A percentile compares a stretch with the other conserved stretches of the same genome.
Evolutionary conservation across 2,797 vertebrate genomes (phyloP).

Genomic region (Zenarchopterus dispar): DNA sequence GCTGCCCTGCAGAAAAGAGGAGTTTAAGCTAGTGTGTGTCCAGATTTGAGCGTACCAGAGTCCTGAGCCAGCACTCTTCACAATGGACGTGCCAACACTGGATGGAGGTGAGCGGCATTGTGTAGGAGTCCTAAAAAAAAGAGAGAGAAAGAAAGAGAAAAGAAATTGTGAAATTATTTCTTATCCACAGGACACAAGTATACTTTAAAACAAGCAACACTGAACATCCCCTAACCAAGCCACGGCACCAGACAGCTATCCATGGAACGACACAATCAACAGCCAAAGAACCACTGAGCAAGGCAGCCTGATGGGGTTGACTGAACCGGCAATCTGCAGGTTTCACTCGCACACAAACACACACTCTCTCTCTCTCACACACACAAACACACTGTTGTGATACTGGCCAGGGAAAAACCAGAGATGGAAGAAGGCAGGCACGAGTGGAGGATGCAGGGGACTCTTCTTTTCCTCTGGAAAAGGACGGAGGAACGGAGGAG

Average conservation of each 20-base stretch:
- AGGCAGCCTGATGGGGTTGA: constrained; percentile 58
- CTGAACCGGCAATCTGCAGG: constrained; percentile 58
- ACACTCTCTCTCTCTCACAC: too few relatives aligned
- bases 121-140: constrained; percentile 89
- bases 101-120: constrained; percentile 97
- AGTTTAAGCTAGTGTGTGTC: constrained; percentile 16
- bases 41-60: constrained; percentile 85
- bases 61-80: constrained; percentile 99
- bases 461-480: constrained; percentile 64
- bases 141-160: not conserved
- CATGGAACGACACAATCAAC: constrained; percentile 68
- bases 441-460: constrained; percentile 53
- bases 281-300: constrained; percentile 73
- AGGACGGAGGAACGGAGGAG: constrained; percentile 54
- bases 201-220: constrained; percentile 28
- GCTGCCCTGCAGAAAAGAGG: constrained; percentile 28
- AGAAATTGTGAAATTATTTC: not conserved
- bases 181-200: not conserved
- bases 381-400: constrained; percentile 45
- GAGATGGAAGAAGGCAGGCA: constrained; percentile 61
- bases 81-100: constrained; percentile 99
- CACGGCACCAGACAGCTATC: constrained; percentile 63
- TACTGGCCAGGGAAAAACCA: constrained; percentile 66
- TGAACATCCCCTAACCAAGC: constrained; percentile 42
- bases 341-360: constrained; percentile 32